Base-by-base conservation (phyloP, 2,113 vertebrate genomes). In the Myanophis thanlyinensis region DNA sequence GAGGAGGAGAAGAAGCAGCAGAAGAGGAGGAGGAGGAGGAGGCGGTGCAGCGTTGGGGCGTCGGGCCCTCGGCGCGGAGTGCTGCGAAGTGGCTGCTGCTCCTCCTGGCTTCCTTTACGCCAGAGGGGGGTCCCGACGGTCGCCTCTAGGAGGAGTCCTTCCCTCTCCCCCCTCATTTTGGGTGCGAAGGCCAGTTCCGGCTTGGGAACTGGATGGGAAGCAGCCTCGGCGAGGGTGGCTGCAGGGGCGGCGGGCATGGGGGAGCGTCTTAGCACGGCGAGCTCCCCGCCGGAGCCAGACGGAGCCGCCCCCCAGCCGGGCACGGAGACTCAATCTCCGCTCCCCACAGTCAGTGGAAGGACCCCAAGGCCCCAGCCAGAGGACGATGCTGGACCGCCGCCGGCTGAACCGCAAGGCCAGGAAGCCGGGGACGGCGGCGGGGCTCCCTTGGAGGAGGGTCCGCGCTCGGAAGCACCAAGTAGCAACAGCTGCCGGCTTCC, bases 201-300 rank as follows among this genome's bases (percentile, higher is more conserved):
- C 53, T 67, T 48, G 89, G 27, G 90, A 88, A 94, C 93, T 93
- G 90, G 89, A 85, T 98, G 98, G 97, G 98, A 97, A 97, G 97
- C 95, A 92, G 95, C 96, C 95, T 8, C 96, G 93, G 97, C 97
- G 96, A 95, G 96, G 96, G 91, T 90, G 95, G 95, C 96, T 92
- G 93, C 94, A 90, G 95, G 93, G 95, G 95, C 94, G 95, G 94
- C 90, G 96, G 98, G 98, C 93, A 99, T 98, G 99, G 99, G 98
- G 96, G 98, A 98, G 97, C 98, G 98, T 94, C 98, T 96, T 95
- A 97, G 97, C 96, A 96, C 97, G 84, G 94, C 91, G 56, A 95
- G 87, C 93, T 54, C 91, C 93, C 93, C 92, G 54, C 93, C 48
- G 91, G n/a, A 53, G 87, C 52, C 87, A 40, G 49, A 80, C 90